Percentiles rank a stretch among this genome's conserved stretches.
These are phyloP conservation scores for Acrocera orbiculus DNA, from an alignment of 2,888 invertebrate genomes.

Conservation along the genomic window DNA sequence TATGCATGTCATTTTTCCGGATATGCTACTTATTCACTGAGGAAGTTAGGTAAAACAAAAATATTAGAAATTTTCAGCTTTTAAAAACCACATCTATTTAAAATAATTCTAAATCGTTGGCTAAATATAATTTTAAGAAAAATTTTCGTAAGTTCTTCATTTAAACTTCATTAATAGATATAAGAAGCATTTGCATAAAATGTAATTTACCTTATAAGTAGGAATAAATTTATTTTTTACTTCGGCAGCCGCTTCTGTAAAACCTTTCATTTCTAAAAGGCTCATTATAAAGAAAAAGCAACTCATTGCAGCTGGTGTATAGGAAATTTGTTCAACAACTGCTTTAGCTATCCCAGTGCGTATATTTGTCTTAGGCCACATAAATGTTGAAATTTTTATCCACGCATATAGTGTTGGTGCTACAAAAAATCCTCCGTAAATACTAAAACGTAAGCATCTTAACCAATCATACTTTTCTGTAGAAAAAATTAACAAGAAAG, in stretches of 20 bases:
- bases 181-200: not conserved
- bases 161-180: too few species aligned
- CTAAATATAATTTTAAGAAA: too few species aligned
- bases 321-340: constrained; percentile 53
- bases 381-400: constrained; percentile 53
- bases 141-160: too few species aligned
- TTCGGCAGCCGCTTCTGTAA: constrained; percentile 43
- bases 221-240: constrained; percentile 54
- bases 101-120: too few species aligned
- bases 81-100: not conserved
- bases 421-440: constrained; percentile 65
- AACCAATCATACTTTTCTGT: constrained; percentile 46
- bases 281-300: constrained; percentile 64
- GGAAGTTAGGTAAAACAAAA: not conserved
- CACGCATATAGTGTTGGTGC: constrained; percentile 67
- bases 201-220: constrained; percentile 37
- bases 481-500: too few species aligned
- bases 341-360: constrained; percentile 58
- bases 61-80: not conserved
- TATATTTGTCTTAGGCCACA: constrained; percentile 57
- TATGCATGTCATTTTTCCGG: too few species aligned
- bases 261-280: constrained; percentile 47
- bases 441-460: constrained; percentile 51
- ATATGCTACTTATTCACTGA: too few species aligned
- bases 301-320: constrained; percentile 58